phyloP scores from a whole-genome alignment of 2,113 vertebrate species.

The Columbina picui region DNA sequence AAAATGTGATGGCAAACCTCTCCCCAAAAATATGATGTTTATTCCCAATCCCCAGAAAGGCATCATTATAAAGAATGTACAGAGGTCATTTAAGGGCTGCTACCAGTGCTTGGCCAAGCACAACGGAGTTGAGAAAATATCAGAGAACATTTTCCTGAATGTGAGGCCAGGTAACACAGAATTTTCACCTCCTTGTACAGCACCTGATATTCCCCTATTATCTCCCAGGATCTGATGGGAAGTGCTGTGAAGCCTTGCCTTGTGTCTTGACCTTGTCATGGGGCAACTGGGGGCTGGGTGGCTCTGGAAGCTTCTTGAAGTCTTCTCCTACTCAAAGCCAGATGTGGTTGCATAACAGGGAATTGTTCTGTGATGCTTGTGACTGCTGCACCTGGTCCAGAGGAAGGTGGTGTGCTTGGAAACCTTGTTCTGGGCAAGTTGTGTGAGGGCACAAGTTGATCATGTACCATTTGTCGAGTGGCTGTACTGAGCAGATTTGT shows the following conservation, averaged over 20 bases:
- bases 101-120: slow-evolving; percentile 84
- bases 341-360: not conserved
- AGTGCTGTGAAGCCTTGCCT: not conserved
- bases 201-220: not conserved
- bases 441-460: not conserved
- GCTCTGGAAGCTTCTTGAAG: not conserved
- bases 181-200: not conserved
- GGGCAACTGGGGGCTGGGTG: not conserved
- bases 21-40: slow-evolving; percentile 79
- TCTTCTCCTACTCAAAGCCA: not conserved
- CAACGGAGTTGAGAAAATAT: slow-evolving; percentile 49
- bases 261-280: not conserved
- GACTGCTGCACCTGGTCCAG: not conserved
- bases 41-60: slow-evolving; percentile 83
- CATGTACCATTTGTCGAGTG: rapidly evolving
- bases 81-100: slow-evolving; percentile 84
- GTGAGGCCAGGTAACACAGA: slow-evolving; percentile 78
- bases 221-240: not conserved
- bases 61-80: slow-evolving; percentile 79
- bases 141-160: slow-evolving; percentile 64
- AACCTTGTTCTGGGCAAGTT: not conserved
- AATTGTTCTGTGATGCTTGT: not conserved
- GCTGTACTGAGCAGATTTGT: not conserved
- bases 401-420: not conserved
- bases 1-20: slow-evolving; percentile 73